Evolutionary conservation across 2,797 vertebrate genomes (phyloP).

Genomic region (Sebastes kiyomatsui): DNA sequence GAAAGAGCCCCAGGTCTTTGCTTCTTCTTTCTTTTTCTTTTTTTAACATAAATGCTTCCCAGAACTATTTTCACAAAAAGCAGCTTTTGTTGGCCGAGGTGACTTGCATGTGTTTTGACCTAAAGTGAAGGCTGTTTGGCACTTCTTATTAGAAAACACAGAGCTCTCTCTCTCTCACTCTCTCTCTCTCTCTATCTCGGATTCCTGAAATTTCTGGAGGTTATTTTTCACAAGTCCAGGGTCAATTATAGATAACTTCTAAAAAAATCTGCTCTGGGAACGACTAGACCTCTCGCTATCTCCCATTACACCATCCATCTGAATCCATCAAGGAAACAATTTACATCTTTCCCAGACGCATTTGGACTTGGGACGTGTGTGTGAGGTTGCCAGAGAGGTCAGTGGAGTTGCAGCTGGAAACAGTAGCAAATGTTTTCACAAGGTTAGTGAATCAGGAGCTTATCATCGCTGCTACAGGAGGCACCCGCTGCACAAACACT

Average conservation of each 20-base stretch:
- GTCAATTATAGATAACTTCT: slow-evolving; percentile 29
- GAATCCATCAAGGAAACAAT: not conserved
- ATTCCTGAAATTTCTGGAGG: slow-evolving; percentile 48
- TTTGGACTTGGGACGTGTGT: not conserved
- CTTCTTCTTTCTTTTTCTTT: slow-evolving; percentile 35
- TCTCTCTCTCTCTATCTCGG: slow-evolving; percentile 1
- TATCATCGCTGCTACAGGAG: slow-evolving; percentile 5
- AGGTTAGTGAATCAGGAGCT: slow-evolving; percentile 9
- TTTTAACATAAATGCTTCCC: slow-evolving; percentile 44
- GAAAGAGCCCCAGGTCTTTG: slow-evolving; percentile 59
- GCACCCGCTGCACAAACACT: not conserved
- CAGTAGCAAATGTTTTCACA: slow-evolving; percentile 31
- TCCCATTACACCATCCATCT: slow-evolving; percentile 1
- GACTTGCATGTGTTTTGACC: slow-evolving; percentile 38
- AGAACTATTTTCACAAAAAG: slow-evolving; percentile 42
- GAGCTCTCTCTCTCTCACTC: not conserved
- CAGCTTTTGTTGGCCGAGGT: slow-evolving; percentile 14
- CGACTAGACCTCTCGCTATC: not conserved
- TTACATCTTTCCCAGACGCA: slow-evolving; percentile 2
- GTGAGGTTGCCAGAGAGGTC: slow-evolving; percentile 4
- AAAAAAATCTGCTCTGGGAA: not conserved
- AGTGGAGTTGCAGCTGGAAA: slow-evolving; percentile 11
- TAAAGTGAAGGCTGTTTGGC: slow-evolving; percentile 6
- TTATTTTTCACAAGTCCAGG: slow-evolving; percentile 32
- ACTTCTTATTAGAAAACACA: slow-evolving; percentile 25